A percentile compares a stretch with the other conserved stretches of the same genome.
phyloP scores from a whole-genome alignment of 2,113 vertebrate species.

The Gila orcuttii region DNA sequence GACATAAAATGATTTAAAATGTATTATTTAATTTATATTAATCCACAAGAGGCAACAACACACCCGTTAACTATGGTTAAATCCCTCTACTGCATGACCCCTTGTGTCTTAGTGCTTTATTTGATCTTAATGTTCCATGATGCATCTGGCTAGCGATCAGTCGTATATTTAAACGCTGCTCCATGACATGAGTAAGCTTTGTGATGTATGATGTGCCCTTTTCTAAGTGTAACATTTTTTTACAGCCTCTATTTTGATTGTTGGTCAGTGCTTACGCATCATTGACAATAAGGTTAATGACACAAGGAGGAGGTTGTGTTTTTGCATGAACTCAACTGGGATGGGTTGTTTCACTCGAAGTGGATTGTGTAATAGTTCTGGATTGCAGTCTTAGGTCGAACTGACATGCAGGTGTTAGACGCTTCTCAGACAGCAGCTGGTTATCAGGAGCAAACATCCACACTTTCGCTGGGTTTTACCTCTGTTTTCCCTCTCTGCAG shows the following conservation, averaged over 20 bases:
- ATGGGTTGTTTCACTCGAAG: not conserved
- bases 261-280: not conserved
- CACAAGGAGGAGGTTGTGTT: not conserved
- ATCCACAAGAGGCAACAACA: too few relatives aligned
- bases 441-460: slow-evolving; percentile 51
- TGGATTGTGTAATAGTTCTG: slow-evolving; percentile 41
- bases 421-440: slow-evolving; percentile 58
- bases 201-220: not conserved
- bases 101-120: not conserved
- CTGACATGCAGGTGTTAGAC: slow-evolving; percentile 67
- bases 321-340: not conserved
- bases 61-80: not conserved
- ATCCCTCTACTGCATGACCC: not conserved
- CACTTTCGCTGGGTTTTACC: not conserved
- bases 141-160: not conserved
- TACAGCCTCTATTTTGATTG: not conserved
- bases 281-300: slow-evolving; percentile 31
- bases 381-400: slow-evolving; percentile 58
- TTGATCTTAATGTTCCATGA: slow-evolving; percentile 5
- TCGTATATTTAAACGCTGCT: not conserved
- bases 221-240: not conserved
- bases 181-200: not conserved
- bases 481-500: slow-evolving; percentile 11
- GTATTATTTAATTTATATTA: not conserved
- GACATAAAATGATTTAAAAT: not conserved